phyloP scores from a whole-genome alignment of 2,888 invertebrate species.

The Pinctada fucata region DNA sequence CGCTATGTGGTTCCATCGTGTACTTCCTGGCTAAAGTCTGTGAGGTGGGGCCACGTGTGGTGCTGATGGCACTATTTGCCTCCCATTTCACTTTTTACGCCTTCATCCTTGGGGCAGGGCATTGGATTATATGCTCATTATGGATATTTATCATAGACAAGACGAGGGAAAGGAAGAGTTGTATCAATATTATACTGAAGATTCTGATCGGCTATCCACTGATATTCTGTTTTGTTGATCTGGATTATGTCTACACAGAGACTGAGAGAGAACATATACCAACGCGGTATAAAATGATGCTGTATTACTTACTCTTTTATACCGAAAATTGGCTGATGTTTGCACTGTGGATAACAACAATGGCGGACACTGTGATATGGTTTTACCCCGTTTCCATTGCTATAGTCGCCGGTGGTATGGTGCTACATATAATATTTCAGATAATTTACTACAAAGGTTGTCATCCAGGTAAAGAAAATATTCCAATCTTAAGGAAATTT shows the following conservation, averaged over 20 bases:
- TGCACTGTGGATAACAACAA: neutral
- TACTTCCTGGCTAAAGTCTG: neutral
- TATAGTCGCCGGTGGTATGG: neutral
- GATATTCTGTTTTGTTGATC: conserved; percentile 6
- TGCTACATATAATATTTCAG: neutral
- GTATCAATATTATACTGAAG: neutral
- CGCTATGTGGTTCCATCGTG: neutral
- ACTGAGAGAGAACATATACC: neutral
- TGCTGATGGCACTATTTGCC: conserved; percentile 1
- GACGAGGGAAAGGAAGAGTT: neutral
- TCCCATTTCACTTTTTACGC: neutral
- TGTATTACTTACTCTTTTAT: neutral
- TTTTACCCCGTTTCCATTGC: neutral
- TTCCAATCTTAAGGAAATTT: neutral
- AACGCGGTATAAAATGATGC: neutral
- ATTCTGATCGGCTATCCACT: neutral
- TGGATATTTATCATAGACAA: neutral
- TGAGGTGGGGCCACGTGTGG: neutral
- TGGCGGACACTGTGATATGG: neutral
- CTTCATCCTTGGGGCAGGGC: neutral
- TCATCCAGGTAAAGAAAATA: neutral
- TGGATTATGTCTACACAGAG: neutral
- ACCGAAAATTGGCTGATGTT: neutral
- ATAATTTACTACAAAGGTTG: neutral
- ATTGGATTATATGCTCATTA: neutral